These are phyloP conservation scores for Rhyacichthys aspro DNA, from an alignment of 2,797 vertebrate species.

Conservation along the genomic window DNA sequence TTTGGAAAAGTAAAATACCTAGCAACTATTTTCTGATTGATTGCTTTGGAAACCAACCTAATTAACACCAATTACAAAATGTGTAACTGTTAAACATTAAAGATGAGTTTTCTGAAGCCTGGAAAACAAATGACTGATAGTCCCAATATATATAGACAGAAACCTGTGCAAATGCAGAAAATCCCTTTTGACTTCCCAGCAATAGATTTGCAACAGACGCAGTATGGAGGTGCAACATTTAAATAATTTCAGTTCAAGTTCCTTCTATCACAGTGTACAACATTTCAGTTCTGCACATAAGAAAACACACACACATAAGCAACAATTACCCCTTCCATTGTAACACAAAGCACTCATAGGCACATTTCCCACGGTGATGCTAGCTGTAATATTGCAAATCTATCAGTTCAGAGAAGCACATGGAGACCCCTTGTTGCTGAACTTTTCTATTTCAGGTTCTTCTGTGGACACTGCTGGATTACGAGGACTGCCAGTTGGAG, in stretches of 20 bases:
- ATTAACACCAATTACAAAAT: constrained; percentile 34
- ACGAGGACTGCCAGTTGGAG: constrained; percentile 61
- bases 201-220: constrained; percentile 16
- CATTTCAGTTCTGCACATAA: constrained; percentile 29
- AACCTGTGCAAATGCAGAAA: too few species aligned
- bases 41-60: constrained; percentile 30
- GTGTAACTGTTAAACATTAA: not conserved
- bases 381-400: constrained; percentile 12
- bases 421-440: constrained; percentile 47
- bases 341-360: constrained; percentile 49
- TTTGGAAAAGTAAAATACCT: constrained; percentile 27
- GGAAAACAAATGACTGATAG: constrained; percentile 10
- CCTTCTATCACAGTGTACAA: constrained; percentile 40
- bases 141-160: constrained; percentile 48
- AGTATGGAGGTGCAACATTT: not conserved
- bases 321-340: constrained; percentile 43
- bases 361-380: constrained; percentile 24
- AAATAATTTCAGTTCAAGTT: constrained; percentile 9
- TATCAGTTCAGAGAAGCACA: constrained; percentile 55
- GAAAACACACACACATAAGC: constrained; percentile 28
- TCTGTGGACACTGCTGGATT: constrained; percentile 55
- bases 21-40: constrained; percentile 8
- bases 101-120: not conserved
- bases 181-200: constrained; percentile 21
- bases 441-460: constrained; percentile 66